Percentiles rank a stretch among this genome's conserved stretches.
Conservation (phyloP, 2,888 invertebrate species). For the Phaonia tiefii region DNA sequence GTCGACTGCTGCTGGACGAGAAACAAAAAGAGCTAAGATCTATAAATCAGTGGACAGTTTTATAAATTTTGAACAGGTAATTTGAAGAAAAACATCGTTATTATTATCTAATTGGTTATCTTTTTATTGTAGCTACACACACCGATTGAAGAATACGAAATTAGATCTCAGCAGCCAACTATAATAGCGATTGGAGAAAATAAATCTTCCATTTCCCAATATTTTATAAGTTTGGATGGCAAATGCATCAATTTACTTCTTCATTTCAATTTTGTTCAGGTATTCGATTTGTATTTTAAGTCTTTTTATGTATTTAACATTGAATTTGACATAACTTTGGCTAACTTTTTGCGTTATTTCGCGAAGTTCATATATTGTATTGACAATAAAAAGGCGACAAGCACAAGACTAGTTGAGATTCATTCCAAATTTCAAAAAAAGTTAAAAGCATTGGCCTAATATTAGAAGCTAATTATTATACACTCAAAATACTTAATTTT, state of each 20-base stretch:
- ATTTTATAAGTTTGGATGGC: slow-evolving; percentile 35
- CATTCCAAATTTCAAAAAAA: slow-evolving; percentile 45
- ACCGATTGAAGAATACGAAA: too few relatives aligned
- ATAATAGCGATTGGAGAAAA: slow-evolving; percentile 36
- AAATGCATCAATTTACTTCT: slow-evolving; percentile 33
- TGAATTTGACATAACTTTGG: slow-evolving; percentile 43
- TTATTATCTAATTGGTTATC: too few relatives aligned
- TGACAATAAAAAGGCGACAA: slow-evolving; percentile 22
- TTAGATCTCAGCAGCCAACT: too few relatives aligned
- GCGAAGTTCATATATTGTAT: slow-evolving; percentile 23
- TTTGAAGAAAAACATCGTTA: too few relatives aligned
- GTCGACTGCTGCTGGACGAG: too few relatives aligned
- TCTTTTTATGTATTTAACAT: slow-evolving; percentile 37
- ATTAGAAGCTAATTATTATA: neutral
- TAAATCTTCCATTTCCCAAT: slow-evolving; percentile 15
- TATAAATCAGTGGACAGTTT: too few relatives aligned
- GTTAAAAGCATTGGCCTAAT: slow-evolving; percentile 22
- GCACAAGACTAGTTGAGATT: too few relatives aligned
- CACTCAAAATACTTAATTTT: too few relatives aligned
- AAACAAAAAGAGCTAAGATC: too few relatives aligned
- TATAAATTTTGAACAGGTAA: too few relatives aligned
- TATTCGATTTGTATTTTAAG: slow-evolving; percentile 42
- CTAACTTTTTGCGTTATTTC: slow-evolving; percentile 43
- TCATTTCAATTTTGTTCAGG: slow-evolving; percentile 28
- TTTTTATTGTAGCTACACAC: too few relatives aligned